Evolutionary conservation across 2,113 vertebrate species (phyloP).

Genomic region (Hippocampus abdominalis): DNA sequence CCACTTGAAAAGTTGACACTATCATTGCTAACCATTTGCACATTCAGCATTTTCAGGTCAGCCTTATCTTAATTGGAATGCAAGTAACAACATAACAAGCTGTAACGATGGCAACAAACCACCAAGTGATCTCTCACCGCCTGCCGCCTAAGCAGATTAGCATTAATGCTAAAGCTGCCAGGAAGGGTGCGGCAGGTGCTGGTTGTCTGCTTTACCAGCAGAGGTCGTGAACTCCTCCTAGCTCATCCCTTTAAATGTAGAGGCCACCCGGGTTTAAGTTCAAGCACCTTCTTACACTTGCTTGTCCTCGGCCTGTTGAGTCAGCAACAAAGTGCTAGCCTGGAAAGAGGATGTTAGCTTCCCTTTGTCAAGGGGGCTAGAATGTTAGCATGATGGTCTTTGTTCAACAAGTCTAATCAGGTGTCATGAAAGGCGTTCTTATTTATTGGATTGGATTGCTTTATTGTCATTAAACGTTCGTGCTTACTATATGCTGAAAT

Average conservation of each 20-base stretch:
- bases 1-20: background rate
- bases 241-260: slow-evolving; percentile 7
- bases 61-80: background rate
- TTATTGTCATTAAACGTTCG: no score
- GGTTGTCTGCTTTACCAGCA: background rate
- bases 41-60: background rate
- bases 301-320: background rate
- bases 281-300: background rate
- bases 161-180: slow-evolving; percentile 2
- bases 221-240: slow-evolving; percentile 3
- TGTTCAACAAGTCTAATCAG: no score
- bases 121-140: background rate
- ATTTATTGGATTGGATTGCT: no score
- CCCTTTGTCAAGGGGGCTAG: no score
- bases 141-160: slow-evolving; percentile 1
- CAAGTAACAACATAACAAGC: background rate
- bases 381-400: no score
- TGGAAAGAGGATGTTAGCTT: background rate
- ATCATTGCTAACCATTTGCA: background rate
- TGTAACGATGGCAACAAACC: background rate
- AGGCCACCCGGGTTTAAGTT: slow-evolving; percentile 8
- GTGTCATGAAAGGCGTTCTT: no score
- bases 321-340: background rate
- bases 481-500: no score
- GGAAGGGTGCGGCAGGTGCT: background rate